Conservation (phyloP, 2,888 invertebrate genomes). For the Pristionchus japonicus region DNA sequence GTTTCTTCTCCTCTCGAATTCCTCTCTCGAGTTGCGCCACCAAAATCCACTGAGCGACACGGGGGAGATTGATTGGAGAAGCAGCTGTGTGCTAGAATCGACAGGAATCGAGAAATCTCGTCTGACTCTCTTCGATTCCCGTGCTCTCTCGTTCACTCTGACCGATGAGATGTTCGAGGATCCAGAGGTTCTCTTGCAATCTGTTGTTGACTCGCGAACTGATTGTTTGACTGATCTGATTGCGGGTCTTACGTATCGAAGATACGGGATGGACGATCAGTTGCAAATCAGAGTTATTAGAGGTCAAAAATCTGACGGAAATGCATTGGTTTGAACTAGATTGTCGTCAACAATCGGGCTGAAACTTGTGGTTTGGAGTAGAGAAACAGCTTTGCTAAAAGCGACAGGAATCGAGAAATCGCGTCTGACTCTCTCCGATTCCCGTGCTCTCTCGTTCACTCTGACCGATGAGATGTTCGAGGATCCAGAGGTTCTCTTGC, state of each 20-base stretch:
- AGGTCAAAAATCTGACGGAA: too few relatives aligned
- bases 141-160: neutral
- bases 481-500: too few relatives aligned
- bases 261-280: neutral
- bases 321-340: too few relatives aligned
- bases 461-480: neutral
- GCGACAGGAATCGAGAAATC: too few relatives aligned
- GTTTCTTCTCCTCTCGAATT: neutral
- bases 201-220: neutral
- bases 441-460: neutral
- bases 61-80: constrained; percentile 21
- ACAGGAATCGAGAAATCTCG: neutral
- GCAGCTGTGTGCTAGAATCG: constrained; percentile 15
- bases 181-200: too few relatives aligned
- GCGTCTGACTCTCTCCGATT: neutral
- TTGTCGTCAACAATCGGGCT: neutral
- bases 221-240: neutral
- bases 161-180: neutral
- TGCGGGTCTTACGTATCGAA: neutral
- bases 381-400: too few relatives aligned
- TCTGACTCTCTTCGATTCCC: neutral
- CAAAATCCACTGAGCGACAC: neutral
- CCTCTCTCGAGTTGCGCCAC: neutral
- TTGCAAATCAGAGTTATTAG: too few relatives aligned
- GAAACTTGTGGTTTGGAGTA: too few relatives aligned